Conservation (phyloP, 1,140 invertebrate genomes). For the Orius laevigatus region DNA sequence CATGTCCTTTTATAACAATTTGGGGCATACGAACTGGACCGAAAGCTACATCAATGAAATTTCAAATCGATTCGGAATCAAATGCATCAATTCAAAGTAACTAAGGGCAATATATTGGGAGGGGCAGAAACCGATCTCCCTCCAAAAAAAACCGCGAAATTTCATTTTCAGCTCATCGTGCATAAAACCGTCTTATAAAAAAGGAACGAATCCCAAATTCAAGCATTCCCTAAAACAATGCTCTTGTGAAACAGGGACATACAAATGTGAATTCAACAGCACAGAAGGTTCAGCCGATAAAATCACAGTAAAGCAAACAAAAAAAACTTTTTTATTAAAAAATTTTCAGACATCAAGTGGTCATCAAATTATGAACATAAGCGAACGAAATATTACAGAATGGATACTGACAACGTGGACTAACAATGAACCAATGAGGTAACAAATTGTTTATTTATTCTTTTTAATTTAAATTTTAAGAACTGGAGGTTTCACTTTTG, state of each 20-base stretch:
- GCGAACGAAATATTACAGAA: neutral
- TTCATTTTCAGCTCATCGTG: neutral
- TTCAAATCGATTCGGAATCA: neutral
- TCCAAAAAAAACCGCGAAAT: neutral
- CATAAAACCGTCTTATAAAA: too few relatives aligned
- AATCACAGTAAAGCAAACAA: too few relatives aligned
- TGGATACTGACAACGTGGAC: constrained; percentile 10
- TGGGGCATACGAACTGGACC: constrained; percentile 1
- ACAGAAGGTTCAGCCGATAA: too few relatives aligned
- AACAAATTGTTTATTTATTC: too few relatives aligned
- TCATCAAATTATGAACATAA: constrained; percentile 6
- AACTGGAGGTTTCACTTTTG: constrained; percentile 4
- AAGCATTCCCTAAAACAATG: constrained; percentile 3
- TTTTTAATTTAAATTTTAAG: neutral
- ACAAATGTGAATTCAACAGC: constrained; percentile 2
- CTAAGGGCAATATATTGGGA: neutral
- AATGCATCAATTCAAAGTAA: constrained; percentile 1
- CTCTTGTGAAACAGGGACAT: constrained; percentile 1
- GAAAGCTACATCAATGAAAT: neutral
- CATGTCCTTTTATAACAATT: neutral
- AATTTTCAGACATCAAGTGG: constrained; percentile 3
- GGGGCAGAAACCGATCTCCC: neutral
- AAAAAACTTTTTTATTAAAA: too few relatives aligned
- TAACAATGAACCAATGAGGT: constrained; percentile 2
- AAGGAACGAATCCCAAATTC: too few relatives aligned